These are phyloP conservation scores for Sepiola atlantica DNA, from an alignment of 2,888 invertebrate species.

Conservation along the genomic window DNA sequence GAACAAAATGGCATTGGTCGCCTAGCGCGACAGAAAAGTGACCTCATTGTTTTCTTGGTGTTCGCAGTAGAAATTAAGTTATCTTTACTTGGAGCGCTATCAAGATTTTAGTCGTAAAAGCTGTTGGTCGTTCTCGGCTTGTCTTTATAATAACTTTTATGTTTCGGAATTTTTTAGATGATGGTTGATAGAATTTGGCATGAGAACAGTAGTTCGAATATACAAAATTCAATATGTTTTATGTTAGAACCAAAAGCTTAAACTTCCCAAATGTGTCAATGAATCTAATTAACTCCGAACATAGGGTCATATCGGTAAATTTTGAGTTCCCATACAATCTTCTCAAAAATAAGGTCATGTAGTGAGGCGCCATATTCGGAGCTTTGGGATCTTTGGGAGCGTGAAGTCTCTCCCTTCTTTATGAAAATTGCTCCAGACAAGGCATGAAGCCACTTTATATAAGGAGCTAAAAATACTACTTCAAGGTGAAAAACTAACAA, in stretches of 20 bases:
- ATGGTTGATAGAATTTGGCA: too few relatives aligned
- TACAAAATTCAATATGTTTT: too few relatives aligned
- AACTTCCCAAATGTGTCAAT: neutral
- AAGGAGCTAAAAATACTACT: too few relatives aligned
- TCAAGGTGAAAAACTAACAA: too few relatives aligned
- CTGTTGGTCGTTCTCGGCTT: neutral
- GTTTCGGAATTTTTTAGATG: too few relatives aligned
- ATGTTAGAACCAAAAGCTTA: neutral
- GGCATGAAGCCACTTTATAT: too few relatives aligned
- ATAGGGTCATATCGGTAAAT: neutral
- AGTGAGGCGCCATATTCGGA: too few relatives aligned
- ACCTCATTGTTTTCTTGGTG: neutral
- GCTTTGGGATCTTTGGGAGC: too few relatives aligned
- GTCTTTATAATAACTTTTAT: neutral
- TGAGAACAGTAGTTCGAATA: too few relatives aligned
- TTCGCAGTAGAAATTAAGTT: neutral
- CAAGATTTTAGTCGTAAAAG: neutral
- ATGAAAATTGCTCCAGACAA: too few relatives aligned
- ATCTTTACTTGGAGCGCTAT: neutral
- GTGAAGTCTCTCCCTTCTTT: too few relatives aligned
- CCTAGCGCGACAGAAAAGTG: neutral
- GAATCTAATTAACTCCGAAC: neutral
- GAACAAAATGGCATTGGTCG: neutral
- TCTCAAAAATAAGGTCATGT: too few relatives aligned
- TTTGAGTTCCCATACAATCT: neutral